phyloP scores from a whole-genome alignment of 2,888 invertebrate genomes.

The Pseudococcus jackbeardsleyi region DNA sequence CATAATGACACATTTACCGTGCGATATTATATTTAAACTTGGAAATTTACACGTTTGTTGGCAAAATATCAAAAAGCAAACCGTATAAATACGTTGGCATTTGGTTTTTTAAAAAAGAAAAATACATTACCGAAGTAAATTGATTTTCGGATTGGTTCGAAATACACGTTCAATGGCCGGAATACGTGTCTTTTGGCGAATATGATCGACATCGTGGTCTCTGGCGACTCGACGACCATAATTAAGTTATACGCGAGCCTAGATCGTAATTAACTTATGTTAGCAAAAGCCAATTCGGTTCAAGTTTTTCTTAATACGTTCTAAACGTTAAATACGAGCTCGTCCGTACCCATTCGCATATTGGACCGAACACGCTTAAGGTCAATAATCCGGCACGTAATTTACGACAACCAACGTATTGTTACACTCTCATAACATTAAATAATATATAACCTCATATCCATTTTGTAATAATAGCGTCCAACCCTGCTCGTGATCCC shows the following conservation, averaged over 20 bases:
- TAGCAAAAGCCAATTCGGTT: not conserved
- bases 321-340: not conserved
- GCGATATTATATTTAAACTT: not conserved
- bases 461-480: constrained; percentile 7
- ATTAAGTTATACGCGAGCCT: not conserved
- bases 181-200: not conserved
- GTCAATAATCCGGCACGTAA: constrained; percentile 26
- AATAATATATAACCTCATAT: constrained; percentile 37
- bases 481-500: not conserved
- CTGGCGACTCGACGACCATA: not conserved
- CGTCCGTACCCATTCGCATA: not conserved
- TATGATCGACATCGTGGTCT: not conserved
- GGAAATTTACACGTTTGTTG: not conserved
- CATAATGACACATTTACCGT: not conserved
- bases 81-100: not conserved
- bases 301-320: not conserved
- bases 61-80: not conserved
- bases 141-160: not conserved
- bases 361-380: not conserved
- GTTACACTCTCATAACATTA: not conserved
- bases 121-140: not conserved
- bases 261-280: not conserved
- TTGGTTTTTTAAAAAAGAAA: not conserved
- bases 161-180: not conserved
- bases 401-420: constrained; percentile 14